Evolutionary conservation across 2,797 vertebrate species (phyloP).

Genomic region (Macropodus opercularis): DNA sequence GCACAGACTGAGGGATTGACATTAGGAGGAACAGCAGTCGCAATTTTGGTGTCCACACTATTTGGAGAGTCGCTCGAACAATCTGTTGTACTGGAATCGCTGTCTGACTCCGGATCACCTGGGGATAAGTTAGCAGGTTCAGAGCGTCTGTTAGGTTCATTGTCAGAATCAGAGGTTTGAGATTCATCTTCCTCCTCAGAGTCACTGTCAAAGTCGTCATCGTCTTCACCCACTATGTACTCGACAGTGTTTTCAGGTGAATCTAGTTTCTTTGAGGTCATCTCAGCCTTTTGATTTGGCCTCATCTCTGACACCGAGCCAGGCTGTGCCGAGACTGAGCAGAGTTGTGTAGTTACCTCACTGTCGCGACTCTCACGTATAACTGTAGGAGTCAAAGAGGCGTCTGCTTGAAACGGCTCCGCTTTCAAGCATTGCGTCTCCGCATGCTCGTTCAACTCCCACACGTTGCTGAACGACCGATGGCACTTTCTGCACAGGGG

Average conservation of each 20-base stretch:
- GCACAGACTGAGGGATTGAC: conserved; percentile 32
- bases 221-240: conserved; percentile 39
- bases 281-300: conserved; percentile 4
- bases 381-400: background rate
- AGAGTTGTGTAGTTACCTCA: conserved; percentile 3
- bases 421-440: conserved; percentile 10
- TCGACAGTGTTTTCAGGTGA: conserved; percentile 32
- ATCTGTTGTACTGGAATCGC: conserved; percentile 48
- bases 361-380: background rate
- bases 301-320: background rate
- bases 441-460: conserved; percentile 74
- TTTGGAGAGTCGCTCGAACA: conserved; percentile 48
- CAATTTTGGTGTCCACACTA: background rate
- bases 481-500: conserved; percentile 57
- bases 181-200: conserved; percentile 24
- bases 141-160: too few relatives aligned
- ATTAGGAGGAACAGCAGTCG: background rate
- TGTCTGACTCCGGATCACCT: conserved; percentile 30
- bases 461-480: conserved; percentile 49
- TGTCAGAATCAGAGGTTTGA: too few relatives aligned
- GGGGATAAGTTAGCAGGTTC: background rate
- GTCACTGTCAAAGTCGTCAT: conserved; percentile 4
- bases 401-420: background rate
- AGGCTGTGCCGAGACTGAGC: background rate
- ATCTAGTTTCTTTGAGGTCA: conserved; percentile 12